phyloP scores from a whole-genome alignment of 2,797 vertebrate species.

The Carduelis carduelis region DNA sequence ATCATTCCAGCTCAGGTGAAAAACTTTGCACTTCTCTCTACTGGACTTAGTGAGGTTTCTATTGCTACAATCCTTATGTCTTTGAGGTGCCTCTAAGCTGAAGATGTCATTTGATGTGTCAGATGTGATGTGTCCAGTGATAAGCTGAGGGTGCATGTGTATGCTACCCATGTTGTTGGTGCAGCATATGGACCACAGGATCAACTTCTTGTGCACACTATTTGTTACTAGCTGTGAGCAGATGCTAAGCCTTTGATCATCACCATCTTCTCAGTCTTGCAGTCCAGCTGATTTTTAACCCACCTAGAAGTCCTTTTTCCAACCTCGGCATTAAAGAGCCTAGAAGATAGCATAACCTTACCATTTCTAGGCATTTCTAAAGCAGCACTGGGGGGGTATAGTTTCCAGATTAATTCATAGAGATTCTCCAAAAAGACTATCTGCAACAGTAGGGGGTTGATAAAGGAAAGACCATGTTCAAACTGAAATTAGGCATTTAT shows the following conservation, averaged over 20 bases:
- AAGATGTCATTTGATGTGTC: neutral
- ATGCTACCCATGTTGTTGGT: neutral
- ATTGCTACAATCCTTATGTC: neutral
- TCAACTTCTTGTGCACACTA: neutral
- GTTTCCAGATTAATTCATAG: neutral
- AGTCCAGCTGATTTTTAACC: neutral
- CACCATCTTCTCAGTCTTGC: neutral
- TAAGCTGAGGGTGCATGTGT: neutral
- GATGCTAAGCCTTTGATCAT: neutral
- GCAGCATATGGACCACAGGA: neutral
- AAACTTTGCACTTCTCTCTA: neutral
- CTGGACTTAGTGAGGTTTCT: neutral
- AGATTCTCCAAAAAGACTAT: neutral
- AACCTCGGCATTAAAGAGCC: neutral
- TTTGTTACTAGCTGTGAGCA: neutral
- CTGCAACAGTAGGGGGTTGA: neutral
- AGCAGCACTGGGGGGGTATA: neutral
- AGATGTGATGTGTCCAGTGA: neutral
- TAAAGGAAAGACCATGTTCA: neutral
- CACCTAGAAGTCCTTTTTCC: neutral
- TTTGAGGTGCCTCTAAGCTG: neutral
- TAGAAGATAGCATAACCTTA: neutral
- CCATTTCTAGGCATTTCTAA: neutral
- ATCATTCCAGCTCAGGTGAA: neutral
- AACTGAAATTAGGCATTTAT: neutral